Conservation (phyloP, 2,888 invertebrate species). For the Thymelicus sylvestris region DNA sequence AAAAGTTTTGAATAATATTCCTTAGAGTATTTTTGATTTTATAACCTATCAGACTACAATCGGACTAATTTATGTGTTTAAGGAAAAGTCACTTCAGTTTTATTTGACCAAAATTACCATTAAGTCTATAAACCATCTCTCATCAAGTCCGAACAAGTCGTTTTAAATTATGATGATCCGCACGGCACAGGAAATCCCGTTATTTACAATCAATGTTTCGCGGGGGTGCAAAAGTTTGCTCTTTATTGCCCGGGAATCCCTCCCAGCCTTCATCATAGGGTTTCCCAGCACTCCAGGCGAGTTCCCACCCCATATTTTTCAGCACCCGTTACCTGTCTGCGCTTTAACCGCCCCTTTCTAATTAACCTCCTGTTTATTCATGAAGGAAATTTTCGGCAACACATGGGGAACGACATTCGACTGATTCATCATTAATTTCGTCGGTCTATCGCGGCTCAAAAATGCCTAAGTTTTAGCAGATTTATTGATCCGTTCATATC, state of each 20-base stretch:
- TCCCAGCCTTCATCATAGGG: constrained; percentile 71
- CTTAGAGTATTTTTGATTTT: too few relatives aligned
- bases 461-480: constrained; percentile 24
- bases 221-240: constrained; percentile 59
- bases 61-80: background rate
- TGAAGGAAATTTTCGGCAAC: constrained; percentile 25
- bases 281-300: constrained; percentile 66
- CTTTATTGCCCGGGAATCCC: constrained; percentile 69
- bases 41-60: background rate
- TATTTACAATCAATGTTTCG: constrained; percentile 59
- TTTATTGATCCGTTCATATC: constrained; percentile 40
- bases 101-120: background rate
- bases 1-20: too few relatives aligned
- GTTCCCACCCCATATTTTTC: constrained; percentile 56
- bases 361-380: constrained; percentile 30
- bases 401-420: constrained; percentile 36
- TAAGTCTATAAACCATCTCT: background rate
- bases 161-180: constrained; percentile 41
- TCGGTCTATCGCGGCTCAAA: background rate
- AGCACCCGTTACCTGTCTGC: constrained; percentile 63
- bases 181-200: constrained; percentile 68
- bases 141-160: background rate
- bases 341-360: constrained; percentile 43
- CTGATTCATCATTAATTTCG: constrained; percentile 24
- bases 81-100: constrained; percentile 7